A percentile compares a stretch with the other conserved stretches of the same genome.
These are phyloP conservation scores for Sminthurides aquaticus DNA, from an alignment of 2,888 invertebrate genomes.

Conservation along the genomic window DNA sequence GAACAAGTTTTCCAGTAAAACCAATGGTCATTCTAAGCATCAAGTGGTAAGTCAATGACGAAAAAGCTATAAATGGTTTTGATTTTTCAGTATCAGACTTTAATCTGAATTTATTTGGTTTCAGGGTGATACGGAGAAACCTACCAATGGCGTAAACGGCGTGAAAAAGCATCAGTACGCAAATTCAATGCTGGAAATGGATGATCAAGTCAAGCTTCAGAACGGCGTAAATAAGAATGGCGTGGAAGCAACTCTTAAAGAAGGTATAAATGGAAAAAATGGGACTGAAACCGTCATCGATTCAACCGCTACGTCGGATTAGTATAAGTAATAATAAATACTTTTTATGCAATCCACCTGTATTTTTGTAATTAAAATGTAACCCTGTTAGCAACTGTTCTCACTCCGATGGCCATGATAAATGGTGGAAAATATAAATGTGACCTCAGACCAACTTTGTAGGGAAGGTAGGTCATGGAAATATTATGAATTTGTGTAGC, in stretches of 20 bases:
- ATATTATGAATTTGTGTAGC: too few species aligned
- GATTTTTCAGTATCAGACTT: background rate
- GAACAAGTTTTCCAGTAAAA: constrained; percentile 27
- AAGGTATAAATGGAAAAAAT: background rate
- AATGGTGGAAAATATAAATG: too few species aligned
- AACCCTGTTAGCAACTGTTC: too few species aligned
- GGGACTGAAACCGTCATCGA: background rate
- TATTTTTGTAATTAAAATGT: background rate
- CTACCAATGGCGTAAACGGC: constrained; percentile 37
- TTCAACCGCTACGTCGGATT: background rate
- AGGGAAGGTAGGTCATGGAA: too few species aligned
- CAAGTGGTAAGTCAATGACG: constrained; percentile 1
- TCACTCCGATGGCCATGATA: too few species aligned
- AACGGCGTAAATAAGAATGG: constrained; percentile 33
- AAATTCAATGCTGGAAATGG: constrained; percentile 40
- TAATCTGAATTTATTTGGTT: background rate
- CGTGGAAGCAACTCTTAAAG: background rate
- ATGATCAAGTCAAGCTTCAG: constrained; percentile 37
- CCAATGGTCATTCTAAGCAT: constrained; percentile 34
- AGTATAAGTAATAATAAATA: too few species aligned
- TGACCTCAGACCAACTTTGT: too few species aligned
- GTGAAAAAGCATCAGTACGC: constrained; percentile 32
- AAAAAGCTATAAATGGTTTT: too few species aligned
- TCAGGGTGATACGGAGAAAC: constrained; percentile 37
- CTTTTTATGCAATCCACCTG: background rate